phyloP scores from a whole-genome alignment of 2,888 invertebrate genomes.

The Apotomis betuletana region DNA sequence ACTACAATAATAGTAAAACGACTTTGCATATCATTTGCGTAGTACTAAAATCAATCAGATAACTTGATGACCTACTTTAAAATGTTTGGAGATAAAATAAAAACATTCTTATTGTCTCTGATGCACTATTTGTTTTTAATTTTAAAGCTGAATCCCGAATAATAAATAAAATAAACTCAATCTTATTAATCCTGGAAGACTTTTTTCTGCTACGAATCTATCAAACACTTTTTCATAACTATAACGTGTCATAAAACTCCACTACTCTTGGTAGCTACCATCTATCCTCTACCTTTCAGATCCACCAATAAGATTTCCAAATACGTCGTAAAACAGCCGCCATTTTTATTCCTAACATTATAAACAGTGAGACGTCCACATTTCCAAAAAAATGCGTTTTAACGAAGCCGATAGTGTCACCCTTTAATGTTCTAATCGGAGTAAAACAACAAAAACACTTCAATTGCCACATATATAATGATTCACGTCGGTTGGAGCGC shows the following conservation, averaged over 20 bases:
- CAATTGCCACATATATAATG: neutral
- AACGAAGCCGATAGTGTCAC: too few species aligned
- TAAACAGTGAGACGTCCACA: neutral
- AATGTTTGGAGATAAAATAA: neutral
- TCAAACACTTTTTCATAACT: neutral
- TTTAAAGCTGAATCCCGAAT: constrained; percentile 19
- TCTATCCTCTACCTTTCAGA: constrained; percentile 29
- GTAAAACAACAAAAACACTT: neutral
- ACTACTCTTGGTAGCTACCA: constrained; percentile 4
- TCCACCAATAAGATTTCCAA: constrained; percentile 32
- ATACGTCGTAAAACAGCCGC: constrained; percentile 9
- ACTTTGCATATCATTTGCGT: neutral
- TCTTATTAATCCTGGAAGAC: constrained; percentile 32
- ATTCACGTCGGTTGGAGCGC: neutral
- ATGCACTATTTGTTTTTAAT: neutral
- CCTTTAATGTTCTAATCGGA: neutral
- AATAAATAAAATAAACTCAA: constrained; percentile 2
- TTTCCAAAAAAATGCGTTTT: neutral
- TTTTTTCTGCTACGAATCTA: neutral
- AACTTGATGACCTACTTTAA: neutral
- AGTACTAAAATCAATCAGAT: neutral
- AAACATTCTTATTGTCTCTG: neutral
- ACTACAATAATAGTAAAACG: constrained; percentile 1
- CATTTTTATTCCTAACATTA: constrained; percentile 2
- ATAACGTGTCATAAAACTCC: neutral